Conservation (phyloP, 2,888 invertebrate genomes). For the Drosophila mimica region DNA sequence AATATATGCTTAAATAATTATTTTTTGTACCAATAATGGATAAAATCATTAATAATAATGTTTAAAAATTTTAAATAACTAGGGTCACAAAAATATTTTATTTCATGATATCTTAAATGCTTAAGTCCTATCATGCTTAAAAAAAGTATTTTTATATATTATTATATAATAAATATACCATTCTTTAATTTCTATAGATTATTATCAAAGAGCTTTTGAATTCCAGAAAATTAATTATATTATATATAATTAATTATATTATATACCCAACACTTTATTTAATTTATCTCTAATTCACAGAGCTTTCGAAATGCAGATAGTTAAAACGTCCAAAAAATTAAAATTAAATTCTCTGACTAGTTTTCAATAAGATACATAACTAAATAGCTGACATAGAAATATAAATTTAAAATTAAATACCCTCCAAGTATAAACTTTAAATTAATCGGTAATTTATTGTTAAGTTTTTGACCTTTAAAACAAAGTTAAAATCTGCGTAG, state of each 20-base stretch:
- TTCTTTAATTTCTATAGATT: rapidly evolving
- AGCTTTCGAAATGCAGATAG: not conserved
- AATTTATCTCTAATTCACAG: not conserved
- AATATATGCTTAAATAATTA: not conserved
- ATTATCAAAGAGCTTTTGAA: rapidly evolving
- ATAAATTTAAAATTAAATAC: not conserved
- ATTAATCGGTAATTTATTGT: not conserved
- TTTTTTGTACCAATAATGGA: not conserved
- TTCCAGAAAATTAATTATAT: not conserved
- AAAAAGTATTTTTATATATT: not conserved
- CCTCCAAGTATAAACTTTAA: not conserved
- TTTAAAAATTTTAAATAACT: too few species aligned
- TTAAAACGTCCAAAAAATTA: not conserved
- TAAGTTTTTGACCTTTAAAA: not conserved
- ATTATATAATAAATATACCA: not conserved
- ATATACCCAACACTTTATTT: not conserved
- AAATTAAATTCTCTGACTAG: not conserved
- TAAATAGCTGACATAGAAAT: not conserved
- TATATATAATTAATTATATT: not conserved
- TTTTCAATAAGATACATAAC: not conserved
- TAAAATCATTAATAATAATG: not conserved
- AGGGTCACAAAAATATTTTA: too few species aligned
- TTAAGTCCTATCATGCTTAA: not conserved
- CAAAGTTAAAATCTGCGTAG: not conserved
- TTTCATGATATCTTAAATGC: not conserved